Evolutionary conservation across 2,888 invertebrate genomes (phyloP).

Genomic region (Ornithoptera alexandrae): DNA sequence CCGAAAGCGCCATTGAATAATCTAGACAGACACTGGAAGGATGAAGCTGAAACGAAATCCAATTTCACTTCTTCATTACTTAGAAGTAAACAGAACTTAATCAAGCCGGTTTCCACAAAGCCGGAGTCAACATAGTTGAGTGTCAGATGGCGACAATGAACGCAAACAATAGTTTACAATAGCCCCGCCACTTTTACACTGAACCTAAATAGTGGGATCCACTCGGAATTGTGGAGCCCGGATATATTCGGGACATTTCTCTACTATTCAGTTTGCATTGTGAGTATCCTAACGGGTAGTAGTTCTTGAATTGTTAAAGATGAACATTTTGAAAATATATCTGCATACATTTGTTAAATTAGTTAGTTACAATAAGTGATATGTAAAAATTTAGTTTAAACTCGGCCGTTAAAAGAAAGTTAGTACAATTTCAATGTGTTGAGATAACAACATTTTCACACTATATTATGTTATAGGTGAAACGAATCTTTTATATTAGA

Average conservation of each 20-base stretch:
- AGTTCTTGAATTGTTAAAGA: background rate
- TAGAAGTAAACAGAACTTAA: slow-evolving; percentile 18
- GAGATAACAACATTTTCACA: too few relatives aligned
- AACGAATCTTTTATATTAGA: too few relatives aligned
- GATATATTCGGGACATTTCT: slow-evolving; percentile 18
- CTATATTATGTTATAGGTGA: too few relatives aligned
- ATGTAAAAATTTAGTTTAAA: too few relatives aligned
- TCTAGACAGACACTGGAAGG: background rate
- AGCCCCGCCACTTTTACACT: slow-evolving; percentile 16
- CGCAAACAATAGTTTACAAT: slow-evolving; percentile 21
- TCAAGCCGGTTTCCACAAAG: slow-evolving; percentile 25
- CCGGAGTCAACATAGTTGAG: slow-evolving; percentile 13
- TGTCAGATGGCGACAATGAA: slow-evolving; percentile 24
- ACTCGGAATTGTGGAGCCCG: slow-evolving; percentile 16
- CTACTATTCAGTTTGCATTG: slow-evolving; percentile 3
- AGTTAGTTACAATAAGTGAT: too few relatives aligned
- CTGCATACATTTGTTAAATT: too few relatives aligned
- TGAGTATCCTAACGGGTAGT: background rate
- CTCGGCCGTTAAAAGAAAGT: too few relatives aligned
- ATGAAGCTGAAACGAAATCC: slow-evolving; percentile 2
- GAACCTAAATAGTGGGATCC: slow-evolving; percentile 14
- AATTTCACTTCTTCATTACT: slow-evolving; percentile 18
- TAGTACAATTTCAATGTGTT: too few relatives aligned
- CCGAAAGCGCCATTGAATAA: background rate
- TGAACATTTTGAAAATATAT: too few relatives aligned